Base-by-base conservation (phyloP, 2,888 invertebrate species). In the Drosophila borborema region DNA sequence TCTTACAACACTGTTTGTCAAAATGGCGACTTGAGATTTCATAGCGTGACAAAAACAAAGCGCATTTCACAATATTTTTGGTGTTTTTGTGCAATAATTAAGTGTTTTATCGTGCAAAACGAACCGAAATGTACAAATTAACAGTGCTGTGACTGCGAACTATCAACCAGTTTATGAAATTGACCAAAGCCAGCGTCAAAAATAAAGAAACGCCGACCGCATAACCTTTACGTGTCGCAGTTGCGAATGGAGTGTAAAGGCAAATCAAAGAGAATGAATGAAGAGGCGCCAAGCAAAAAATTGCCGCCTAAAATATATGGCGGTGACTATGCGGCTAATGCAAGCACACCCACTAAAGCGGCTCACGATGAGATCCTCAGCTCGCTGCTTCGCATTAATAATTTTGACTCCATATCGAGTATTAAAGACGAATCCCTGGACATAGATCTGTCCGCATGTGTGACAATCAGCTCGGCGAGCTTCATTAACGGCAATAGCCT, bases 361-460 rank as follows among this genome's bases (percentile, higher is more conserved):
- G 83, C 86, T 23, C 92, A 85, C 70, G 93, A 93, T 72, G 93
- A 93, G 71, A 92, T 93, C 59, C 82, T 93, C 9, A 91, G 91
- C 62, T 86, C 93, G 6, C 79, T 93, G 60, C 70, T 93, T 64
- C 91, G 92, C 56, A 91, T 92, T 67, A 92, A 93, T 58, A 92
- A 92, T 59, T 92, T 92, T 49, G 93, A 93, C 76, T 93, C 93
- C 10, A 92, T 92, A 77, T 92, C 92, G 53, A 92, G 92, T 75
- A 92, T 93, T 23, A 93, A 93, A 74, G 93, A 93, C 64, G 93
- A 93, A 69, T 93, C 93, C 51, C 77, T 93, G 70, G 93, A 93
- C 76, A 93, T 93, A 66, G 91, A 93, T 89, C 74, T 91, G 61
- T 93, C 93, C 48, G 93, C 93, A 34, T 93, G 93, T 67, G 93